Conservation (phyloP, 2,113 vertebrate genomes). For the Amblyopsis rosae region DNA sequence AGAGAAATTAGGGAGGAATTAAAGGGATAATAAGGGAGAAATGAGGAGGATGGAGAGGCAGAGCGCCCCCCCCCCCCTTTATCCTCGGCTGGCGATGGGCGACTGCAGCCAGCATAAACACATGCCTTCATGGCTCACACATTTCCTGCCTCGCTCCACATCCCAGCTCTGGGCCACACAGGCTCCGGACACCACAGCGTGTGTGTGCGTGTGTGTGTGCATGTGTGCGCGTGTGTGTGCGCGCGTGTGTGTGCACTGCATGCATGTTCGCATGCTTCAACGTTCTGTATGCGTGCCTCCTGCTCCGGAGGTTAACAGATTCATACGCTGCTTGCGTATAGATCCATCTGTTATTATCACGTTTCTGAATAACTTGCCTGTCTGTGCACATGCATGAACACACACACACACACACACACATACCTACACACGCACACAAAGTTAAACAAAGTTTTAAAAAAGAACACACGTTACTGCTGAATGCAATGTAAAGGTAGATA, state of each 20-base stretch:
- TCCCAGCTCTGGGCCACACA: conserved; percentile 77
- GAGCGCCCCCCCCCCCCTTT: conserved; percentile 73
- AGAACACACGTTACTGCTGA: conserved; percentile 5
- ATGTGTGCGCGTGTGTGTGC: conserved; percentile 5
- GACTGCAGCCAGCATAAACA: conserved; percentile 83
- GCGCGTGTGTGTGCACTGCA: neutral
- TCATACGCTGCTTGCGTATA: conserved; percentile 15
- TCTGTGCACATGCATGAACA: neutral
- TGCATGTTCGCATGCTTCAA: conserved; percentile 33
- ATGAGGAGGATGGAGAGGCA: conserved; percentile 34
- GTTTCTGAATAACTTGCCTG: neutral
- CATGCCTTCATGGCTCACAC: conserved; percentile 85
- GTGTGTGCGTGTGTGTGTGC: conserved; percentile 18
- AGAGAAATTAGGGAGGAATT: conserved; percentile 7
- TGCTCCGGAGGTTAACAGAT: conserved; percentile 32
- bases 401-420: neutral
- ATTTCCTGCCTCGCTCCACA: conserved; percentile 81
- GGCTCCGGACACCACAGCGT: conserved; percentile 66
- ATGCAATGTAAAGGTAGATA: conserved; percentile 20
- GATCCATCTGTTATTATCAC: conserved; percentile 18
- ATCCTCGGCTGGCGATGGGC: conserved; percentile 76
- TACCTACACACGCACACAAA: neutral
- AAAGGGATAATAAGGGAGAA: neutral
- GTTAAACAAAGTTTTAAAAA: neutral
- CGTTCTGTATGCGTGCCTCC: conserved; percentile 26